These are phyloP conservation scores for Bucorvus abyssinicus DNA, from an alignment of 2,797 vertebrate genomes.

Conservation along the genomic window DNA sequence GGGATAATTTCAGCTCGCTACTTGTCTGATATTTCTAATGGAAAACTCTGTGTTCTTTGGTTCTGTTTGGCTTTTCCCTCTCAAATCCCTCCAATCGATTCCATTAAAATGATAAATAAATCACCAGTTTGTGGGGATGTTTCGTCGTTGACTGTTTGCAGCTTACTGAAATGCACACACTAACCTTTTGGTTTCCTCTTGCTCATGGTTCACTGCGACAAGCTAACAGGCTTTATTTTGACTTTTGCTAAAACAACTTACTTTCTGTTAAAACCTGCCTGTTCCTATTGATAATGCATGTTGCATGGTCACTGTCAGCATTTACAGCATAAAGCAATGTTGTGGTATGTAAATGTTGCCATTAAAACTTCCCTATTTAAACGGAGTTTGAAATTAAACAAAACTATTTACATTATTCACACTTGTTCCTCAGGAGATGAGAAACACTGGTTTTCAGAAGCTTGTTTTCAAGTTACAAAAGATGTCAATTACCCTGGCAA, in stretches of 20 bases:
- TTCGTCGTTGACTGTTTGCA: not conserved
- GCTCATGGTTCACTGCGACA: not conserved
- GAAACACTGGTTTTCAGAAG: not conserved
- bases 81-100: not conserved
- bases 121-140: not conserved
- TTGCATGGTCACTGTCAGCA: not conserved
- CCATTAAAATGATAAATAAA: not conserved
- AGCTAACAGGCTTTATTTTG: not conserved
- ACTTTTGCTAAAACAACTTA: not conserved
- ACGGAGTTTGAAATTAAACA: not conserved
- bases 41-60: not conserved
- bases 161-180: not conserved
- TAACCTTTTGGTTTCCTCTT: not conserved
- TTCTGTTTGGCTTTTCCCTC: not conserved
- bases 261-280: not conserved
- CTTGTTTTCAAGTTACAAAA: not conserved
- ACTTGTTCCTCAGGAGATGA: not conserved
- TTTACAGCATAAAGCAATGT: not conserved
- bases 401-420: not conserved
- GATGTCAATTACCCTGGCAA: not conserved
- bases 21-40: not conserved
- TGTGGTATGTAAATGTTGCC: not conserved
- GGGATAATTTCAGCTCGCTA: not conserved
- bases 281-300: not conserved
- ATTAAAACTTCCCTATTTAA: not conserved